A percentile compares a stretch with the other conserved stretches of the same genome.
phyloP scores from a whole-genome alignment of 2,797 vertebrate genomes.

The Naso thynnoides region DNA sequence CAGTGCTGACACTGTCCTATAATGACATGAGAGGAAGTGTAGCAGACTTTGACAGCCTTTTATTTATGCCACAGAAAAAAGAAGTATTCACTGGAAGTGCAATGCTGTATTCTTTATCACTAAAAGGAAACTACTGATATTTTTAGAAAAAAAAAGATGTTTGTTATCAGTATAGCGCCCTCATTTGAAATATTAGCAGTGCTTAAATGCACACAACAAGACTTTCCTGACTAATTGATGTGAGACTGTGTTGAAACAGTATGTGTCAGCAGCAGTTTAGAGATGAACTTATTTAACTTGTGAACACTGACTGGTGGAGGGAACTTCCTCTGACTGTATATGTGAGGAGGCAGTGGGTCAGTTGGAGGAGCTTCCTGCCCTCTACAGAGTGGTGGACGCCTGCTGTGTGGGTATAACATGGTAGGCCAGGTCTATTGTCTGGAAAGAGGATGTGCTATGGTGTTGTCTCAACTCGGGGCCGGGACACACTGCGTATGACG shows the following conservation, averaged over 20 bases:
- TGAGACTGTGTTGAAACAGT: constrained; percentile 31
- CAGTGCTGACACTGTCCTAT: constrained; percentile 58
- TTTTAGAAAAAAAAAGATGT: constrained; percentile 34
- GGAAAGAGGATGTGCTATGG: constrained; percentile 88
- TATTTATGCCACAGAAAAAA: constrained; percentile 40
- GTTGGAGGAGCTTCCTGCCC: constrained; percentile 84
- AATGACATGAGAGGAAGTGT: constrained; percentile 69
- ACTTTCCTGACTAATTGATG: constrained; percentile 36
- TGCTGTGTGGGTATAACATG: constrained; percentile 83
- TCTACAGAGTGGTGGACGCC: constrained; percentile 75
- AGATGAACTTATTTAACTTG: constrained; percentile 59
- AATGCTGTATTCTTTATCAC: constrained; percentile 26
- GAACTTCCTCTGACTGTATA: constrained; percentile 83
- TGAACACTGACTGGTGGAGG: constrained; percentile 61
- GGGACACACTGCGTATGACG: constrained; percentile 89
- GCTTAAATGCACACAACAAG: constrained; percentile 20
- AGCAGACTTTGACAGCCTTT: constrained; percentile 62
- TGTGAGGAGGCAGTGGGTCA: constrained; percentile 79
- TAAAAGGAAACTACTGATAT: constrained; percentile 38
- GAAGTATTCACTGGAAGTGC: constrained; percentile 42
- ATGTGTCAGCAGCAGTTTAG: constrained; percentile 35
- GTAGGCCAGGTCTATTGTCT: constrained; percentile 89
- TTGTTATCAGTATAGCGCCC: constrained; percentile 24
- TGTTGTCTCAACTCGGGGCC: constrained; percentile 84
- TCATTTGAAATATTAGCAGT: constrained; percentile 16